Conservation (phyloP, 2,888 invertebrate species). For the Desoria tigrina region DNA sequence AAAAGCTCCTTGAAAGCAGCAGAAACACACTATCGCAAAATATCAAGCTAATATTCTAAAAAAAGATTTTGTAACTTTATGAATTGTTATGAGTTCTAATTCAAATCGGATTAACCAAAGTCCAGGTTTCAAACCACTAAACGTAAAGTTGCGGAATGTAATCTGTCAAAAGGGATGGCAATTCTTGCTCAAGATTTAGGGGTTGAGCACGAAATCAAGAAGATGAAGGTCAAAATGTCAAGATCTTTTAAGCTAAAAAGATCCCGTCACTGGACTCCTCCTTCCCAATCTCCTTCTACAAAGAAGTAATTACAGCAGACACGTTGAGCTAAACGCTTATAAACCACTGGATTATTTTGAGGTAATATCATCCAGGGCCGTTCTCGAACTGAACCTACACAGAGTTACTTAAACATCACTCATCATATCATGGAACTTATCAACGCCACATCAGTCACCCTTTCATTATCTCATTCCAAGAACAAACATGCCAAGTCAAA, state of each 20-base stretch:
- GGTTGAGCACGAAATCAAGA: neutral
- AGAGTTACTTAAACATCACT: neutral
- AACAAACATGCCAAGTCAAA: slow-evolving; percentile 15
- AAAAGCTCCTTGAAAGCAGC: no score
- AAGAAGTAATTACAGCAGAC: slow-evolving; percentile 16
- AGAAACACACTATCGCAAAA: no score
- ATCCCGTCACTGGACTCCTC: slow-evolving; percentile 46
- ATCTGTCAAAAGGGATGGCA: no score
- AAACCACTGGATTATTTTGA: slow-evolving; percentile 8
- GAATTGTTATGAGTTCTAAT: no score
- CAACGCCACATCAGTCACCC: slow-evolving; percentile 17
- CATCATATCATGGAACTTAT: slow-evolving; percentile 11
- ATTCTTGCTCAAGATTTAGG: no score
- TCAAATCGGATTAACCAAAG: no score
- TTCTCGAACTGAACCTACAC: neutral
- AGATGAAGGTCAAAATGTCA: slow-evolving; percentile 30
- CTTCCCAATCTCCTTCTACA: slow-evolving; percentile 32
- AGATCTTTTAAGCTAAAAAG: slow-evolving; percentile 45
- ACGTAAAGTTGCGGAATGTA: no score
- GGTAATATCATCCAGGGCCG: neutral
- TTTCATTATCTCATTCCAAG: slow-evolving; percentile 12
- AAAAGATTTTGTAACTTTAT: no score
- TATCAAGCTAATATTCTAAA: no score
- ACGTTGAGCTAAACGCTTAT: slow-evolving; percentile 4
- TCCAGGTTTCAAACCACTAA: no score